A percentile compares a stretch with the other conserved stretches of the same genome.
Evolutionary conservation across 2,888 invertebrate genomes (phyloP).

Genomic region (Ernsta delagoae): DNA sequence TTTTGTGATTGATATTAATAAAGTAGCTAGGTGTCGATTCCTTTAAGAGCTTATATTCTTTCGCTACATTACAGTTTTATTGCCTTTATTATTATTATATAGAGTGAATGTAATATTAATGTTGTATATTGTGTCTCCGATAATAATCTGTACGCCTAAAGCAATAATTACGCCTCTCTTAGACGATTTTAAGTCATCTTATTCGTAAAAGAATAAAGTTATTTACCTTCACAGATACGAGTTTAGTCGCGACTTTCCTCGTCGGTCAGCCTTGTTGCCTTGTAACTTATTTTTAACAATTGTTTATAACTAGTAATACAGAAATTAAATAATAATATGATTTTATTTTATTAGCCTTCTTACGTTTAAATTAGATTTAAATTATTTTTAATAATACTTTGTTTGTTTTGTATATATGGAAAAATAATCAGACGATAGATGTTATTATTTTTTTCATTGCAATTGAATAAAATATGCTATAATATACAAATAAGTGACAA

Average conservation of each 20-base stretch:
- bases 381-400: too few relatives aligned
- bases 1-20: conserved; percentile 13
- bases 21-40: conserved; percentile 29
- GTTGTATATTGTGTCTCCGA: conserved; percentile 55
- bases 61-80: conserved; percentile 32
- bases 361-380: too few relatives aligned
- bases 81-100: conserved; percentile 34
- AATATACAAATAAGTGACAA: too few relatives aligned
- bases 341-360: too few relatives aligned
- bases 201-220: conserved; percentile 45
- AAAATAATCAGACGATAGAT: too few relatives aligned
- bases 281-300: background rate
- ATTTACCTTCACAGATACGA: conserved; percentile 40
- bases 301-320: conserved; percentile 22
- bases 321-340: too few relatives aligned
- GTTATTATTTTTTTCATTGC: too few relatives aligned
- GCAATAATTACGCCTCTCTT: conserved; percentile 64
- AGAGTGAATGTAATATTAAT: conserved; percentile 39
- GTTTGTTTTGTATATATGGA: too few relatives aligned
- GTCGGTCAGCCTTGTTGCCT: conserved; percentile 41
- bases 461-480: too few relatives aligned
- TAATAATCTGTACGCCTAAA: conserved; percentile 60
- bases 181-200: conserved; percentile 50
- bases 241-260: conserved; percentile 46
- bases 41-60: conserved; percentile 30